Evolutionary conservation across 1,140 invertebrate genomes (phyloP).

Genomic region (Brachionus manjavacas): DNA sequence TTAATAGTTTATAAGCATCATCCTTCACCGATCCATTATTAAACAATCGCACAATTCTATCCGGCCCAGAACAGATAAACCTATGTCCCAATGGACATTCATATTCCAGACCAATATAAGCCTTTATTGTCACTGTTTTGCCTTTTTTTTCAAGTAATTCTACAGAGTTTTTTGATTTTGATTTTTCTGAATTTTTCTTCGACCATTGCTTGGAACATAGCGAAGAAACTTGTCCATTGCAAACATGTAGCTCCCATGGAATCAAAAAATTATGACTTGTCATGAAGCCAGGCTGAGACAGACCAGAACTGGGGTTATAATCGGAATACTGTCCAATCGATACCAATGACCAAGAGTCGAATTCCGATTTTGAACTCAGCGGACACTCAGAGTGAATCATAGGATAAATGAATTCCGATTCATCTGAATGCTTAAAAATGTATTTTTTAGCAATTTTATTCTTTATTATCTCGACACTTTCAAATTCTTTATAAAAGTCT

Average conservation of each 20-base stretch:
- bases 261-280: conserved; percentile 81
- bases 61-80: conserved; percentile 84
- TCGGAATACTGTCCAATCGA: conserved; percentile 72
- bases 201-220: not conserved
- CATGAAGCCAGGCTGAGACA: conserved; percentile 74
- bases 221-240: not conserved
- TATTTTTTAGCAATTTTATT: not conserved
- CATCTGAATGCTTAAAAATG: not conserved
- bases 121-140: conserved; percentile 67
- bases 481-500: conserved; percentile 37
- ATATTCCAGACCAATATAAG: conserved; percentile 92
- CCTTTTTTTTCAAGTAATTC: not conserved
- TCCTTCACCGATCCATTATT: conserved; percentile 73
- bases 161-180: conserved; percentile 59
- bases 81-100: conserved; percentile 90
- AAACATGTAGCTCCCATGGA: conserved; percentile 77
- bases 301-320: conserved; percentile 81
- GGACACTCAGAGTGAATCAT: conserved; percentile 79
- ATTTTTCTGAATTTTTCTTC: conserved; percentile 49
- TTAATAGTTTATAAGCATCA: conserved; percentile 74
- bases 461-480: not conserved
- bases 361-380: conserved; percentile 72
- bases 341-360: conserved; percentile 84
- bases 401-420: conserved; percentile 55
- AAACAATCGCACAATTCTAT: conserved; percentile 74